Evolutionary conservation across 1,140 invertebrate genomes (phyloP), one percentile per base, ranked within the genome.

Genomic region (Chrysomallon squamiferum): DNA sequence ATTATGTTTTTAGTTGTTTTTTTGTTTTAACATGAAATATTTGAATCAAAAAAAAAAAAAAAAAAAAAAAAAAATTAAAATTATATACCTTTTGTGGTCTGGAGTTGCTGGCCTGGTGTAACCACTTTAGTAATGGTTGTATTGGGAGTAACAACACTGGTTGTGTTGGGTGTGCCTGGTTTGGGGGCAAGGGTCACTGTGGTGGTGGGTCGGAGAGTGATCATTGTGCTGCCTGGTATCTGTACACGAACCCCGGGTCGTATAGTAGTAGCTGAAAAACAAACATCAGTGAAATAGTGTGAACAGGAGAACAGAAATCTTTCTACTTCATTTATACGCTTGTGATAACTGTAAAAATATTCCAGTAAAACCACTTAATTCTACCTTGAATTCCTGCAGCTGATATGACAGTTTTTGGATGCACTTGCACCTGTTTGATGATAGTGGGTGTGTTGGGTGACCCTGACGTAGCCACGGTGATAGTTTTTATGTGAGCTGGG

Each of bases 81-180:
- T 20, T n/a, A 20, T 49, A 59, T 59, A 66, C 65, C 67, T 65
- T 71, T 57, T 30, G 58, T 35, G 52, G 33, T 13, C 41, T 45
- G 29, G 47, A 1, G 32, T 22, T 43, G 68, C 38, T 20, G 65
- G 59, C 35, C 15, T 15, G 70, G 67, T 30, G 65, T 52, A 30
- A 68, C 59, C 3, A 66, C 43, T 27, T 58, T 66, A 6, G 65
- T 58, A 35, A 64, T 57, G 43, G 50, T 71, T 11, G 66, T 62
- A 41, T 18, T 33, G 35, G 33, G 35, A 38, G 35, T 38, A 38
- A 38, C 35, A 5, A 54, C 86, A 5, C 88, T 88, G 38, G 89
- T 90, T 9, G 68, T 68, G 29, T 71, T 59, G 30, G 73, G 65
- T 7, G 72, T 68, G 25, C 75, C 73, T 60, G 82, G 79, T 76